Conservation (phyloP, 2,113 vertebrate genomes). For the Mellivora capensis region DNA sequence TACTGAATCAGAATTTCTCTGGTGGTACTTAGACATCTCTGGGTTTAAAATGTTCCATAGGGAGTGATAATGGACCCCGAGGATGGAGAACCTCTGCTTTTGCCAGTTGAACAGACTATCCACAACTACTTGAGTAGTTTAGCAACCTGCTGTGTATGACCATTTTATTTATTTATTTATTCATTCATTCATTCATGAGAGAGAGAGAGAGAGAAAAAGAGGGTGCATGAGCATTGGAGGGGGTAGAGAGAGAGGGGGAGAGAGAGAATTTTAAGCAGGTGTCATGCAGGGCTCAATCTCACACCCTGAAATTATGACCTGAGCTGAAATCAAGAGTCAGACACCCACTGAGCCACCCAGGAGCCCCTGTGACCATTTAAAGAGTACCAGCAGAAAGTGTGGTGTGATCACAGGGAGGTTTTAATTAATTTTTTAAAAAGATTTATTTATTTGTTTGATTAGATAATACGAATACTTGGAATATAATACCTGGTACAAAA, state of each 20-base stretch:
- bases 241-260: not conserved
- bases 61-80: not conserved
- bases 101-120: not conserved
- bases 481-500: not conserved
- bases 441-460: not conserved
- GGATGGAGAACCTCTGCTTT: not conserved
- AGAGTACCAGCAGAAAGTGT: not conserved
- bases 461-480: not conserved
- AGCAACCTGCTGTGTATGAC: not conserved
- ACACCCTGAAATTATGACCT: not conserved
- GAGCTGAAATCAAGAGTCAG: not conserved
- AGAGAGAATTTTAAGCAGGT: not conserved
- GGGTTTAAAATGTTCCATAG: not conserved
- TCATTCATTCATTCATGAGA: not conserved
- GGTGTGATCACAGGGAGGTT: not conserved
- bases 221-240: not conserved
- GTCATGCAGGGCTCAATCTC: not conserved
- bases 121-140: not conserved
- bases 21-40: not conserved
- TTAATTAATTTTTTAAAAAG: not conserved
- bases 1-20: constrained; percentile 2
- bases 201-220: not conserved
- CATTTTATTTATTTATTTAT: not conserved
- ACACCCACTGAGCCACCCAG: not conserved
- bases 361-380: not conserved